phyloP scores from a whole-genome alignment of 2,113 vertebrate genomes.

The Ageneiosus marmoratus region DNA sequence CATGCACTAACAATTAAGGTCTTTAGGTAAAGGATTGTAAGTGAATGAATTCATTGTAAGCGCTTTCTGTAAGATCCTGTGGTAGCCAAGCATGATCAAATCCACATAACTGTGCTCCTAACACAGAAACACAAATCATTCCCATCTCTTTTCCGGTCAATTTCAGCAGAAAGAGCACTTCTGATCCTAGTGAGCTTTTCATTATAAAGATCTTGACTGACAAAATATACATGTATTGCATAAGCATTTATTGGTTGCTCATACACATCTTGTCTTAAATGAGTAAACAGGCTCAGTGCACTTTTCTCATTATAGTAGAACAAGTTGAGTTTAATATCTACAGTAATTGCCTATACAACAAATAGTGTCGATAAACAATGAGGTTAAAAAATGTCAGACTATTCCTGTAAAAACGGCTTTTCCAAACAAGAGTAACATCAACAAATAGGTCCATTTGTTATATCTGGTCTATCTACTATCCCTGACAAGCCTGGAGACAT shows the following conservation, averaged over 20 bases:
- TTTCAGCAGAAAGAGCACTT: background rate
- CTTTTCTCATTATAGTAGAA: background rate
- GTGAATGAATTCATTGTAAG: too few species aligned
- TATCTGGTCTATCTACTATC: conserved; percentile 8
- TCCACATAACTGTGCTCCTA: background rate
- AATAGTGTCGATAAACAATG: background rate
- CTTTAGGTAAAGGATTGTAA: background rate
- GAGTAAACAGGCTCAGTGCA: background rate
- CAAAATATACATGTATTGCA: background rate
- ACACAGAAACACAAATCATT: background rate
- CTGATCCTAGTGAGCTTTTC: background rate
- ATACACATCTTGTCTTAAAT: background rate
- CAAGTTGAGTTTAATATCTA: background rate
- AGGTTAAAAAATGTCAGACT: background rate
- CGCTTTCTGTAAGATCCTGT: background rate
- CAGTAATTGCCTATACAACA: background rate
- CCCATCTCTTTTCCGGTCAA: background rate
- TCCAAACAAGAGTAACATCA: background rate
- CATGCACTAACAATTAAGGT: background rate
- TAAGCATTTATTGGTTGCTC: background rate
- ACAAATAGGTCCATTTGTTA: conserved; percentile 29
- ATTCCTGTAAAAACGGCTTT: conserved; percentile 7
- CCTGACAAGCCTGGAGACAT: conserved; percentile 26
- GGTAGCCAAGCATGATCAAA: background rate
- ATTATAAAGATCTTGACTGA: background rate